Evolutionary conservation across 2,113 vertebrate species (phyloP), one percentile per base, ranked within the genome.

Genomic region (Ceyx melanurus): DNA sequence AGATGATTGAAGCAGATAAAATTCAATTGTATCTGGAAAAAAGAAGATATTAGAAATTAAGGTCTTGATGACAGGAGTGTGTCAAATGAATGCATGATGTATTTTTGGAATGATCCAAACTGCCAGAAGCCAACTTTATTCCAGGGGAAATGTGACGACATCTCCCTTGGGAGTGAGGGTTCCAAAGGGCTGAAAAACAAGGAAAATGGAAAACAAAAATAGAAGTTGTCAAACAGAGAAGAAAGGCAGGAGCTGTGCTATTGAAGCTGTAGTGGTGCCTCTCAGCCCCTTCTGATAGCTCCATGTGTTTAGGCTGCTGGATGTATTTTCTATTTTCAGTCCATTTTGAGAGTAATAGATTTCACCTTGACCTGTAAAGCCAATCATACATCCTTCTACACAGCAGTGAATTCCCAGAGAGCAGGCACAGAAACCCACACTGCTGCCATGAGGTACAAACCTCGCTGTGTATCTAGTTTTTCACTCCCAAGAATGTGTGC

Each of bases 91-190:
- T 94, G 82, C 22, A 22, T 90, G 57, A 46, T 75, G 53, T 96
- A 89, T 86, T 93, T 77, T 82, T 53, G 81, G 88, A 90, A 95
- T 94, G 85, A 65, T 18, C 61, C 37, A 54, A 23, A 60, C 62
- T 95, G 93, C 89, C 91, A 91, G 95, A 93, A 96, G 83, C 90
- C 83, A 95, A 1, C 95, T 95, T 93, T 14, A 11, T 97, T 97
- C 79, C 16, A 74, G 79, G 62, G 77, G 58, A 95, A 73, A 82
- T 67, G 31, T 94, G 90, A 86, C 89, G 77, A 92, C 73, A 66
- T 94, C 89, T 93, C 75, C 71, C 88, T 86, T 62, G 33, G 35
- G 82, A 92, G 64, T 73, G 74, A 90, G 82, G 22, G 81, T 94
- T 91, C 54, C 60, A 84, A 70, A 89, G 90, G 66, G 26, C 88